A percentile compares a stretch with the other conserved stretches of the same genome.
phyloP scores from a whole-genome alignment of 2,797 vertebrate species.

The Hyperoplus lanceolatus region DNA sequence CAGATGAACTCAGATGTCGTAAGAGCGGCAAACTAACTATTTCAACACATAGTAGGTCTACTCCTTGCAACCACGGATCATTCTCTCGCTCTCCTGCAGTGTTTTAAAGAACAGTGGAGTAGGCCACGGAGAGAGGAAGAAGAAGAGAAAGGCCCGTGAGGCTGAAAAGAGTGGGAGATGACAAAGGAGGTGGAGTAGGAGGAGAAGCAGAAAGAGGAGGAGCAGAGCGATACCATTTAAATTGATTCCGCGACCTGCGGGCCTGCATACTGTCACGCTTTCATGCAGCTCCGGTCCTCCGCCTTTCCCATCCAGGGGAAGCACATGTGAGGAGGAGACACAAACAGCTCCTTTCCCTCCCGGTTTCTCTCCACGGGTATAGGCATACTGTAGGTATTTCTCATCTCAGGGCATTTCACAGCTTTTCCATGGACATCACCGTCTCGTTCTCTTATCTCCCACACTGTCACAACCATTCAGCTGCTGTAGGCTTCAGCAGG shows the following conservation, averaged over 20 bases:
- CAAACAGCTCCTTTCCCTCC: conserved; percentile 26
- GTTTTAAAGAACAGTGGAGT: conserved; percentile 45
- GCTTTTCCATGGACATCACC: conserved; percentile 38
- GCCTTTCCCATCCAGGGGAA: conserved; percentile 45
- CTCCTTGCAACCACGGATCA: background rate
- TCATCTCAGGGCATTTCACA: conserved; percentile 53
- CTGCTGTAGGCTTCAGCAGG: conserved; percentile 37
- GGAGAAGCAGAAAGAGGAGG: conserved; percentile 60
- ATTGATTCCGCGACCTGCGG: conserved; percentile 76
- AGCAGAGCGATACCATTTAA: conserved; percentile 68
- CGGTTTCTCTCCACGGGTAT: conserved; percentile 17
- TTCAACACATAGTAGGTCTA: conserved; percentile 35
- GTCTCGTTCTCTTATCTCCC: conserved; percentile 58
- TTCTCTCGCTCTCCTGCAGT: conserved; percentile 23
- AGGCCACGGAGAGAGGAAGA: background rate
- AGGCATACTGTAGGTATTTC: conserved; percentile 24
- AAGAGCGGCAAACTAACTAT: conserved; percentile 50
- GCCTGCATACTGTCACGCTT: conserved; percentile 68
- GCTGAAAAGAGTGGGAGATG: conserved; percentile 38
- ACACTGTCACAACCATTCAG: conserved; percentile 62
- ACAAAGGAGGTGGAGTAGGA: conserved; percentile 61
- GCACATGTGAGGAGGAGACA: conserved; percentile 47
- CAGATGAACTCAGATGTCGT: conserved; percentile 42
- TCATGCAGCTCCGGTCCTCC: conserved; percentile 53
- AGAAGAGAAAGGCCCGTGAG: conserved; percentile 23